These are phyloP conservation scores for Eclectus roratus DNA, from an alignment of 2,113 vertebrate species.

Conservation along the genomic window DNA sequence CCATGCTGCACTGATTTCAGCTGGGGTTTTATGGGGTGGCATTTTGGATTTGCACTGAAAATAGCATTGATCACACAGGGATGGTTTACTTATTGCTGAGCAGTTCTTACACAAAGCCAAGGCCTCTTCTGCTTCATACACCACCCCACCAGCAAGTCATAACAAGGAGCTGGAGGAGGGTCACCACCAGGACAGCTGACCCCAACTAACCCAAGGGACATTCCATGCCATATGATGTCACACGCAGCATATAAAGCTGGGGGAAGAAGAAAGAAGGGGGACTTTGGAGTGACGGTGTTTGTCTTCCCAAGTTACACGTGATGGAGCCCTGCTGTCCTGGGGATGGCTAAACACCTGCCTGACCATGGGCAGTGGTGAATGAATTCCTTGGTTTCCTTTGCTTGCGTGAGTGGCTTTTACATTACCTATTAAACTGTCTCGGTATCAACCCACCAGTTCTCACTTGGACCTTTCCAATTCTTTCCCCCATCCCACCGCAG, in stretches of 20 bases:
- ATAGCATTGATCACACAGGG: background rate
- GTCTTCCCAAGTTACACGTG: background rate
- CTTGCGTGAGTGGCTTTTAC: too few species aligned
- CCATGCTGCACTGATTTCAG: background rate
- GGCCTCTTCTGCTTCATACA: background rate
- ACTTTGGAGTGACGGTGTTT: background rate
- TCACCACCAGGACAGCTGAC: background rate
- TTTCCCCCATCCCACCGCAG: too few species aligned
- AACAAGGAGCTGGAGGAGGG: background rate
- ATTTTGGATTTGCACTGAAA: background rate
- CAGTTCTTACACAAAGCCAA: background rate
- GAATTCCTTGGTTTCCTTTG: background rate
- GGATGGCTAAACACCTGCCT: background rate
- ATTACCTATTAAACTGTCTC: too few species aligned
- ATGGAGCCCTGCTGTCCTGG: background rate
- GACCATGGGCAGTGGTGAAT: background rate
- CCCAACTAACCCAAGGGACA: background rate
- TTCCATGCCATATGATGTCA: background rate
- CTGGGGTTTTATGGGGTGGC: background rate
- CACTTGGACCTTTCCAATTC: too few species aligned
- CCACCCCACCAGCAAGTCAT: background rate
- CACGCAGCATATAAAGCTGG: background rate
- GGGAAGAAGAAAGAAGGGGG: background rate
- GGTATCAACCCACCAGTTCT: too few species aligned
- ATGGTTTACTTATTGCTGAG: background rate